Evolutionary conservation across 2,888 invertebrate genomes (phyloP), one percentile per base, ranked within the genome.

Genomic region (Marasmarcha lunaedactyla): DNA sequence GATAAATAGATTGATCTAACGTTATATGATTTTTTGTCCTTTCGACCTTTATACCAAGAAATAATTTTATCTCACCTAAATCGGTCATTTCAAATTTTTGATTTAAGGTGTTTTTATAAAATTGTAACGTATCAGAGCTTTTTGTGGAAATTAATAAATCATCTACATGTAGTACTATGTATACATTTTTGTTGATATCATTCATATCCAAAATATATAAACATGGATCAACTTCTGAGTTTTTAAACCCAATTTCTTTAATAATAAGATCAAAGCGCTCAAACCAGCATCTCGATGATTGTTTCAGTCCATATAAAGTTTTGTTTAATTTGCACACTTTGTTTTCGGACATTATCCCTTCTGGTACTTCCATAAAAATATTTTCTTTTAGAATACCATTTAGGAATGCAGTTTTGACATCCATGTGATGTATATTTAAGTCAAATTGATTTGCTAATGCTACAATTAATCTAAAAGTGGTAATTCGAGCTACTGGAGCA

Each of bases 131-230:
- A 41, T 37, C 38, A 26, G 37, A 41, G 42, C 35, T 46, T 42
- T 25, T 20, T n/a, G n/a, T 42, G 12, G 10, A 38, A 33, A 15
- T 43, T 26, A 46, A 33, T 11, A 46, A 40, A 42, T 50, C 47
- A 42, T 49, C 48, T 6, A 51, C 48, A 37, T 51, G 48, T 6
- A 51, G 30, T 25, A 47, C 27, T 10, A 48, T 12, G 36, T 45
- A 49, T 12, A 48, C 35, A 33, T 48, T 49, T 41, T 44, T 43
- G 14, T 30, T n/a, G 9, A 47, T 30, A 41, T 43, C 34, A 1
- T 40, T 42, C 20, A 43, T 47, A 20, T 47, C 36, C 27, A 47
- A 27, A 2, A 49, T 33, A 37, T 49, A 49, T 10, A 49, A 37
- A 39, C 47, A 49, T n/a, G 37, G 30, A 38, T 50, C 48, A 26